Percentiles rank a stretch among this genome's conserved stretches.
These are phyloP conservation scores for Lasioglossum marginatum DNA, from an alignment of 2,888 invertebrate genomes.

Conservation along the genomic window DNA sequence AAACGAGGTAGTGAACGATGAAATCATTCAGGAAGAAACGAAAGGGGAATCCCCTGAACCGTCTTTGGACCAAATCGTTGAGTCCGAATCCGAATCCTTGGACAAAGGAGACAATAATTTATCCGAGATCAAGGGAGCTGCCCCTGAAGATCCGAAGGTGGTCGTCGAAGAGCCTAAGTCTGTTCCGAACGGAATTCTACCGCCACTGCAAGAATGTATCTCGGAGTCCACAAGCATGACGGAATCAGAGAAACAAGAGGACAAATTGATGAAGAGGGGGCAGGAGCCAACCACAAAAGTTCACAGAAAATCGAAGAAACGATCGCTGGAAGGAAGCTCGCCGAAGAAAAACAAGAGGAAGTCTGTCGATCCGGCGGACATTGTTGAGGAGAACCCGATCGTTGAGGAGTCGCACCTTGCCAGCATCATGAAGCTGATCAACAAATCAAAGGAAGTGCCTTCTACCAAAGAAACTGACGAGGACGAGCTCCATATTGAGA, in stretches of 20 bases:
- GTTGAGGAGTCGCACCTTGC: slow-evolving; percentile 73
- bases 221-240: background rate
- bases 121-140: background rate
- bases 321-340: slow-evolving; percentile 73
- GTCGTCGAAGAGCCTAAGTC: background rate
- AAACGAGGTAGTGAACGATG: background rate
- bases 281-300: slow-evolving; percentile 14
- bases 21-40: background rate
- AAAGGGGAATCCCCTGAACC: background rate
- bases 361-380: slow-evolving; percentile 63
- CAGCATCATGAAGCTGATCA: slow-evolving; percentile 78
- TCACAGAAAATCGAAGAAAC: slow-evolving; percentile 72
- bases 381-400: slow-evolving; percentile 58
- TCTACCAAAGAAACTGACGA: slow-evolving; percentile 31
- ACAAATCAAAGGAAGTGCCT: slow-evolving; percentile 63
- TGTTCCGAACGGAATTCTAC: background rate
- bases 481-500: slow-evolving; percentile 29
- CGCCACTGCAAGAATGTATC: background rate
- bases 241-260: background rate
- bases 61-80: background rate
- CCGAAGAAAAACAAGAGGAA: slow-evolving; percentile 77
- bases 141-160: background rate
- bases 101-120: background rate
- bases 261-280: background rate
- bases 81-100: background rate